These are phyloP conservation scores for Leptocoma aspasia DNA, from an alignment of 2,113 vertebrate genomes.

Conservation along the genomic window DNA sequence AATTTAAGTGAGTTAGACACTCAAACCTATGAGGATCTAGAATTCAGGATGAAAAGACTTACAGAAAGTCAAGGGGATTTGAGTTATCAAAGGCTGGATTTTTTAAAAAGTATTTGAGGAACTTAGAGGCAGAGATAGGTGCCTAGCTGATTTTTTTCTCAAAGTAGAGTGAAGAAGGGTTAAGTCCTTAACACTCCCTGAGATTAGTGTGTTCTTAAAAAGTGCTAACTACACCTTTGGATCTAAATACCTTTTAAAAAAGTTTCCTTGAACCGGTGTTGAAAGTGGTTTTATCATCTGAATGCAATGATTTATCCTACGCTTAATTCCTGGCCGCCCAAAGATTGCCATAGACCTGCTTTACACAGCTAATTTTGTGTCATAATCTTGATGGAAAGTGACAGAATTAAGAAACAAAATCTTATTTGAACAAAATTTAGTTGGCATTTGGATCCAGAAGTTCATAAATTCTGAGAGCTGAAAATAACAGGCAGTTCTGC, in stretches of 20 bases:
- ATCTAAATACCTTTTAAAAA: slow-evolving; percentile 11
- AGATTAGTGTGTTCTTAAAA: slow-evolving; percentile 31
- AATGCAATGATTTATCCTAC: not conserved
- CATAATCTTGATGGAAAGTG: not conserved
- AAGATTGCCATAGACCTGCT: not conserved
- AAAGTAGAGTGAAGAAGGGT: slow-evolving; percentile 18
- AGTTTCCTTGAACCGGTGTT: not conserved
- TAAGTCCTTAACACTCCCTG: slow-evolving; percentile 20
- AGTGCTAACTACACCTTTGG: not conserved
- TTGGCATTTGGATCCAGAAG: not conserved
- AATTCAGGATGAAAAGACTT: slow-evolving; percentile 26
- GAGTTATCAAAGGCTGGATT: slow-evolving; percentile 35
- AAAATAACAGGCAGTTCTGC: not conserved
- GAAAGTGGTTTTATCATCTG: slow-evolving; percentile 3
- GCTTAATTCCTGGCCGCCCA: not conserved
- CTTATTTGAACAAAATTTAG: not conserved
- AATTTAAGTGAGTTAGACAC: not conserved
- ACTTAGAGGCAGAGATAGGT: not conserved
- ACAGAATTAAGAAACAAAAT: not conserved
- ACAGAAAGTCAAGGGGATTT: slow-evolving; percentile 25
- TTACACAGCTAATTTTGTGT: not conserved
- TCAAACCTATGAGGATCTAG: not conserved
- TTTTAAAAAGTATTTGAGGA: not conserved
- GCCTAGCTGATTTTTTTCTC: not conserved
- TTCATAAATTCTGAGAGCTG: not conserved